These are phyloP conservation scores for Cephus cinctus DNA, from an alignment of 1,140 invertebrate genomes.

Conservation along the genomic window DNA sequence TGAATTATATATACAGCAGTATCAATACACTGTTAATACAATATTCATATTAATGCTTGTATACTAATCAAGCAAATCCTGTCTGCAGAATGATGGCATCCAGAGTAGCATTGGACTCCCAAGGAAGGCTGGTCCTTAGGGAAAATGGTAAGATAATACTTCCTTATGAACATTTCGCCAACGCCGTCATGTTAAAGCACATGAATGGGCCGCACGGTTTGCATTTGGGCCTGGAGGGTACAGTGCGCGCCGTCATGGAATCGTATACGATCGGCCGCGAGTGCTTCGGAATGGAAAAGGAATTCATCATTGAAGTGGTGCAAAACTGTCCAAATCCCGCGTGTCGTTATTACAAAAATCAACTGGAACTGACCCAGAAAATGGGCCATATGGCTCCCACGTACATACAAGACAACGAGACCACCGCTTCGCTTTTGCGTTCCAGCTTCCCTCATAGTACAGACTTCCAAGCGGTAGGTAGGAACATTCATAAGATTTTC, in stretches of 20 bases:
- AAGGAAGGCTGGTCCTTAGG: slow-evolving; percentile 74
- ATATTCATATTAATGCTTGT: too few relatives aligned
- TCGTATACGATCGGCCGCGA: slow-evolving; percentile 83
- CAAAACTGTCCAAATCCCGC: slow-evolving; percentile 84
- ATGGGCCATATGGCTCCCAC: slow-evolving; percentile 47
- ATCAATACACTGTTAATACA: too few relatives aligned
- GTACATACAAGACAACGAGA: slow-evolving; percentile 50
- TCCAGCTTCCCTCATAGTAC: slow-evolving; percentile 45
- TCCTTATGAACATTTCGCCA: slow-evolving; percentile 85
- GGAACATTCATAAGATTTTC: not conserved
- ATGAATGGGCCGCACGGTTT: slow-evolving; percentile 83
- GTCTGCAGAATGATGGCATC: slow-evolving; percentile 77
- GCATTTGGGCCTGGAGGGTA: slow-evolving; percentile 78
- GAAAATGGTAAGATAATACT: slow-evolving; percentile 86
- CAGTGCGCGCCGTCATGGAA: slow-evolving; percentile 78
- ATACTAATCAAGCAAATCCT: too few relatives aligned
- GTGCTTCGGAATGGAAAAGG: slow-evolving; percentile 87
- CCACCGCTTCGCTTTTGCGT: slow-evolving; percentile 42
- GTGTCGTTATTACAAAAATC: slow-evolving; percentile 82
- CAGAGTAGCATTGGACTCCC: slow-evolving; percentile 76
- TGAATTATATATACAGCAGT: slow-evolving; percentile 6
- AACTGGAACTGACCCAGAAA: slow-evolving; percentile 71
- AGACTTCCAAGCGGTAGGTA: slow-evolving; percentile 43
- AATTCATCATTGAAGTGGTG: slow-evolving; percentile 83
- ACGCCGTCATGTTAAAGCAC: slow-evolving; percentile 85